Base-by-base conservation (phyloP, 2,113 vertebrate species). In the Laticauda laticaudata region DNA sequence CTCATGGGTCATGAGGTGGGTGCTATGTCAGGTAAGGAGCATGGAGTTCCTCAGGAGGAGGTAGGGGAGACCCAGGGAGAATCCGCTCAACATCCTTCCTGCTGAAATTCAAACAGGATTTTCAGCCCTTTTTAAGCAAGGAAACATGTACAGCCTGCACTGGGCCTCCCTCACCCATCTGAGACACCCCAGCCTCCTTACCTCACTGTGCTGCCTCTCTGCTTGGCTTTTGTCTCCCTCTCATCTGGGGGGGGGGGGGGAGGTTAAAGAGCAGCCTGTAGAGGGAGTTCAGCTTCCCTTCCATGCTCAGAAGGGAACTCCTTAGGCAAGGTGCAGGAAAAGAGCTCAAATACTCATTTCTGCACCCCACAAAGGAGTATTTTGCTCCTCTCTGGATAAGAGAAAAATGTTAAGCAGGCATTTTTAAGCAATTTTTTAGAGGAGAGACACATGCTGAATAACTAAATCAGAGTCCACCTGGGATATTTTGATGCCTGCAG, bases 311-410 rank as follows among this genome's bases (percentile, higher is more conserved):
- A n/a, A 69, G 29, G 29, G 61, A 69, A n/a, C 26, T 64, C 61
- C 61, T n/a, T 64, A 2, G 11, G 29, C 61, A 29, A 69, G 64
- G 29, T 69, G 29, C 4, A 6, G 64, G 64, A 69, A n/a, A 69
- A 29, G 29, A 69, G 64, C 64, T 69, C 64, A 69, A 15, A 69
- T 15, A 69, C n/a, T 69, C 12, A 69, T 69, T n/a, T 15, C 64
- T 69, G 12, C 29, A 69, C 4, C 11, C 29, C 64, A n/a, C 29
- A 69, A 69, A 69, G 29, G 29, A n/a, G 29, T 64, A 9, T 87
- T 91, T 90, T 39, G 26, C 53, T 87, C 43, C 81, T 51, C 54
- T 69, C 57, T 81, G 89, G 85, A 81, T 86, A 34, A 91, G 93
- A 57, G 4, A 34, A 91, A 8, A 55, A 89, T 23, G 43, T 39